Percentiles rank a stretch among this genome's conserved stretches.
These are phyloP conservation scores for Monodelphis domestica DNA, from an alignment of 2,797 vertebrate genomes.

Conservation along the genomic window DNA sequence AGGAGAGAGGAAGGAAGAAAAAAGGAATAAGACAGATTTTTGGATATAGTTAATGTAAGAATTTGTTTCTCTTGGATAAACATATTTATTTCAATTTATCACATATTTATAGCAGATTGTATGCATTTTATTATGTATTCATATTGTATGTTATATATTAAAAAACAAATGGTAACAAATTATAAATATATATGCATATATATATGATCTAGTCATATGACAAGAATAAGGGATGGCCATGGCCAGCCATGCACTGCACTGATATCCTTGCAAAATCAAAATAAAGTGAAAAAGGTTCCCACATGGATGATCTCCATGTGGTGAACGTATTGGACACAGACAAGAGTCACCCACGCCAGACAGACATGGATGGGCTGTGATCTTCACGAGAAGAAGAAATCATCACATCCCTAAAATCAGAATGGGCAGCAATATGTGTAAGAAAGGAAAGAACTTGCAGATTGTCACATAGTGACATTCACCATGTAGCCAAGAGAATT, in stretches of 20 bases:
- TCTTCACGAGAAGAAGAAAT: background rate
- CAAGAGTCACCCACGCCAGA: background rate
- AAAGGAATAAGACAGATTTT: too few relatives aligned
- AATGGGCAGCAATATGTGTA: background rate
- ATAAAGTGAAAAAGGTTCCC: background rate
- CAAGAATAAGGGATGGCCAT: background rate
- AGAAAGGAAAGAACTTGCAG: background rate
- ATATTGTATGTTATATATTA: too few relatives aligned
- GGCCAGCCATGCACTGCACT: background rate
- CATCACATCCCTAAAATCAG: background rate
- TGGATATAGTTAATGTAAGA: too few relatives aligned
- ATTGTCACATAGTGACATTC: background rate
- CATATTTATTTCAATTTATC: too few relatives aligned
- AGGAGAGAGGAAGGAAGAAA: too few relatives aligned
- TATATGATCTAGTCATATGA: background rate
- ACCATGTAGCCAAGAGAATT: background rate
- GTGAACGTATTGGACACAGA: background rate
- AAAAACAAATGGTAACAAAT: too few relatives aligned
- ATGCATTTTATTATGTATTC: too few relatives aligned
- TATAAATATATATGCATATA: background rate
- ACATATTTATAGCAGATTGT: too few relatives aligned
- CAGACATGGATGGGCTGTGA: background rate
- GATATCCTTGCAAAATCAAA: background rate
- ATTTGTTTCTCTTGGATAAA: too few relatives aligned
- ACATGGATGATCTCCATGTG: background rate